Base-by-base conservation (phyloP, 2,113 vertebrate genomes). In the Mustelus asterias region DNA sequence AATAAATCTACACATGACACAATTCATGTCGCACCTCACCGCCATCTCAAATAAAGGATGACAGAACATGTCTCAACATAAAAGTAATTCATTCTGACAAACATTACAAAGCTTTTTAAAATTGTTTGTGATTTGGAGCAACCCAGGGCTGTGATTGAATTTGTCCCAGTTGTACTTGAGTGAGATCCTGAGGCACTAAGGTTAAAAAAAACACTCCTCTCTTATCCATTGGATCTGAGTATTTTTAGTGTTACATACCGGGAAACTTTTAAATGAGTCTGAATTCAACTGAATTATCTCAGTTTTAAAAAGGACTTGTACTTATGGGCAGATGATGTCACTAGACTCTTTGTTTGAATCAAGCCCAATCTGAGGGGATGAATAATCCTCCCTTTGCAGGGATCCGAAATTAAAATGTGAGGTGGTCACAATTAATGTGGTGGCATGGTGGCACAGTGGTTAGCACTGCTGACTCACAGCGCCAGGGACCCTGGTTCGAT, bases 81-180 rank as follows among this genome's bases (percentile, higher is more conserved):
- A 92, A 92, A 90, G 14, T 37, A 65, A 93, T 93, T 93, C 18
- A n/a, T 63, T 65, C 89, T 65, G 60, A 65, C 89, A 93, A 63
- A 65, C 89, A 37, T 65, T 37, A 93, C 63, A 93, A 37, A 88
- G 44, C 2, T 37, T 65, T n/a, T 93, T 18, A 8, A 65, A 93
- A 37, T 37, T 65, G 60, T 11, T 93, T 93, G 33, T 65, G 89
- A 93, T 93, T 93, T 65, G 89, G 20, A 93, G 67, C 60, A 93
- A 37, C 89, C 16, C 89, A 93, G n/a, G 33, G n/a, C 37, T 93
- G 20, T 93, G 89, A 37, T 67, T 65, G 60, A 93, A 67, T 60
- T 67, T 93, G 89, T 37, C 89, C 60, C 60, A 67, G 41, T n/a
- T 65, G 89, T 65, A 65, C 60, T 92, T 60, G 58, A 65, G 60